Conservation (phyloP, 2,797 vertebrate genomes). For the Leptoclinus maculatus region DNA sequence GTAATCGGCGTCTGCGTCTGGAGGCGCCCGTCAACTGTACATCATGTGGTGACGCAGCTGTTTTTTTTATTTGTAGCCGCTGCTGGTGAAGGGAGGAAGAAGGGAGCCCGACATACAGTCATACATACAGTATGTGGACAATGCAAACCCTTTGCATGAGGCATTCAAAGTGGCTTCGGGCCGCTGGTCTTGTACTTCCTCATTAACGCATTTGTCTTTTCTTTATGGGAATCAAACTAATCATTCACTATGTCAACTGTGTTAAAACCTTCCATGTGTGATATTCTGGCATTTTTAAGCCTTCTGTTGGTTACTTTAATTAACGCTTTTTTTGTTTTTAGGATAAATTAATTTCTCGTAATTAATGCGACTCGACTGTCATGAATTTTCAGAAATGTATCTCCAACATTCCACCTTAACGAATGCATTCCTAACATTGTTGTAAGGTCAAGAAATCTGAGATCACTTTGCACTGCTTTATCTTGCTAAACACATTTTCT, state of each 20-base stretch:
- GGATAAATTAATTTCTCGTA: conserved; percentile 53
- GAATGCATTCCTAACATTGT: conserved; percentile 67
- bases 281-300: conserved; percentile 42
- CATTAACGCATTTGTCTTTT: conserved; percentile 55
- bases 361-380: conserved; percentile 39
- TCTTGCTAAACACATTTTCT: conserved; percentile 52
- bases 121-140: conserved; percentile 63
- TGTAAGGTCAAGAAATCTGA: conserved; percentile 50
- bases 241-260: conserved; percentile 54
- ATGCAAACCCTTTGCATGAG: conserved; percentile 72
- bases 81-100: conserved; percentile 66
- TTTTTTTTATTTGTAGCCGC: conserved; percentile 54
- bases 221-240: conserved; percentile 69
- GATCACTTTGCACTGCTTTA: conserved; percentile 73
- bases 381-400: conserved; percentile 41
- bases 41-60: conserved; percentile 71
- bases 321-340: conserved; percentile 39
- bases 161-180: conserved; percentile 65
- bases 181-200: conserved; percentile 69
- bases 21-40: conserved; percentile 46
- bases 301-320: conserved; percentile 43
- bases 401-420: conserved; percentile 74
- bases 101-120: conserved; percentile 63
- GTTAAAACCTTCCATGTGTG: conserved; percentile 52
- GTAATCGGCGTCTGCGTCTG: conserved; percentile 54